Base-by-base conservation (phyloP, 2,888 invertebrate species). In the Ischnus inquisitorius region DNA sequence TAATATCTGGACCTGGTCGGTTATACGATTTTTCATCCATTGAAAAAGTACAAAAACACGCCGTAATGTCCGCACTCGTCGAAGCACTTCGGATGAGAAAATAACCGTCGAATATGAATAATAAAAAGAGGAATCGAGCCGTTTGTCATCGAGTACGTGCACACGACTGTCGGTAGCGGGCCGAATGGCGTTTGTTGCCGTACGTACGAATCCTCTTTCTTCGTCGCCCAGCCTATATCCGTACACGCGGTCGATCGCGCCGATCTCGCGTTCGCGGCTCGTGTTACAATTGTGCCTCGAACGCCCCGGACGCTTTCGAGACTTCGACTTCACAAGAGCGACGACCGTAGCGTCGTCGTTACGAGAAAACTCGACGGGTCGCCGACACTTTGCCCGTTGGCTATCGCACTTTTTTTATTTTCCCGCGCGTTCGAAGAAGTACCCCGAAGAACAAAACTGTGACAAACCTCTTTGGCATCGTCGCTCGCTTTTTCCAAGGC, bases 201-300 rank as follows among this genome's bases (percentile, higher is more conserved):
- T 22, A 3, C 22, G 8, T 19, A 6, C 34, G 54, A 22, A 41
- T 46, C 41, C 28, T 68, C 34, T 51, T 46, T 25, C 67, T 60
- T 39, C 60, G n/a, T 77, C 72, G 39, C 72, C 57, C 69, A 39
- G 68, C 43, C 68, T 68, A 74, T 82, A 74, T 78, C 78, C 78
- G 78, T 78, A 78, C 68, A 54, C 69, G 62, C 62, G 74, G 82
- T 82, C 82, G 82, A 82, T 82, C 82, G 72, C 82, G 72, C 14
- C 82, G 82, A 82, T 79, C 14, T 69, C 79, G 79, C 79, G 57
- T 79, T 75, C 67, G 60, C 51, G 77, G 72, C 68, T 78, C 82
- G 79, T 60, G 65, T 82, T 82, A 77, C 82, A 72, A 77, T 48
- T 46, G 60, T 72, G 77, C 65, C 65, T 82, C 71, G 39, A 22